Evolutionary conservation across 2,888 invertebrate genomes (phyloP).

Genomic region (Euplagia quadripunctaria): DNA sequence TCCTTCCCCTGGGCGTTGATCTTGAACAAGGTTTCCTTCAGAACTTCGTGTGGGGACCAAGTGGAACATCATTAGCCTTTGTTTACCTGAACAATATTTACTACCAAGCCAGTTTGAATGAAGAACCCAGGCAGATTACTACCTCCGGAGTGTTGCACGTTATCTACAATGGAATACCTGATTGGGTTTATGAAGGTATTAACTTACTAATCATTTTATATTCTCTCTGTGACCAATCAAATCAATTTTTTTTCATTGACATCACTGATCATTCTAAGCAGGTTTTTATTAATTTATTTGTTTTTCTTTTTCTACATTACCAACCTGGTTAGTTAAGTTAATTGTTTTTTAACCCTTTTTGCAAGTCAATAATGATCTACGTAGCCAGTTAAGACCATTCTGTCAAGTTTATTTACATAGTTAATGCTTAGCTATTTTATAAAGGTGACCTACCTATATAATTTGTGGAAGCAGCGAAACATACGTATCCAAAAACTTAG

Average conservation of each 20-base stretch:
- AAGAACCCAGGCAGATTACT: slow-evolving; percentile 87
- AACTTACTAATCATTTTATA: neutral
- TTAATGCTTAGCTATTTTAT: no score
- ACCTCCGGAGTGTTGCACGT: slow-evolving; percentile 87
- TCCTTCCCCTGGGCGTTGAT: slow-evolving; percentile 64
- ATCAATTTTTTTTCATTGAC: neutral
- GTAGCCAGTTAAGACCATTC: neutral
- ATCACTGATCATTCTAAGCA: neutral
- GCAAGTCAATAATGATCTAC: neutral
- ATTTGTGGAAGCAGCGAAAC: no score
- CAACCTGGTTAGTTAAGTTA: neutral
- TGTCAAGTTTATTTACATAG: neutral
- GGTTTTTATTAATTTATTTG: neutral
- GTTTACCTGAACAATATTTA: slow-evolving; percentile 93
- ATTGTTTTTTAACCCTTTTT: neutral
- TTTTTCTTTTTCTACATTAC: neutral
- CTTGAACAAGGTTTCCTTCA: slow-evolving; percentile 86
- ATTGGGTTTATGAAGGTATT: slow-evolving; percentile 98
- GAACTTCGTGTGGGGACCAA: slow-evolving; percentile 92
- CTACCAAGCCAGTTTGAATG: slow-evolving; percentile 88
- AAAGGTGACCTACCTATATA: no score
- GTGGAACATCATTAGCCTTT: slow-evolving; percentile 90
- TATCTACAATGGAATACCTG: slow-evolving; percentile 95
- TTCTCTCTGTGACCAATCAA: no score
- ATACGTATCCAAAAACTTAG: no score